These are phyloP conservation scores for Alligator mississippiensis DNA, from an alignment of 2,113 vertebrate genomes.

Conservation along the genomic window DNA sequence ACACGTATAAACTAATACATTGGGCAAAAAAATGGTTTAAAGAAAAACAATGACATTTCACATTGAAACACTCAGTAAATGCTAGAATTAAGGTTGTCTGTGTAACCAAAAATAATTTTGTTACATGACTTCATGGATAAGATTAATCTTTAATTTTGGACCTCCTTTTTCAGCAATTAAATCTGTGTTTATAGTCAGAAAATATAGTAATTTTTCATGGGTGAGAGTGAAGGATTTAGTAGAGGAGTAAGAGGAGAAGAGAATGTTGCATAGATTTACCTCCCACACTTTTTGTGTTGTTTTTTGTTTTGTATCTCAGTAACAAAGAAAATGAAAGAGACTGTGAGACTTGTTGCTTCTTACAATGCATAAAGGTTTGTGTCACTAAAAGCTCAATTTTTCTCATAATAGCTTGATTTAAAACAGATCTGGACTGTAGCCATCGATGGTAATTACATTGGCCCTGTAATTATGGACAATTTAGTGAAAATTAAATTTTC, in stretches of 20 bases:
- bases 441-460: not conserved
- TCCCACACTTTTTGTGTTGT: not conserved
- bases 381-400: conserved; percentile 1
- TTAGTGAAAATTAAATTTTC: conserved; percentile 13
- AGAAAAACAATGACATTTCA: not conserved
- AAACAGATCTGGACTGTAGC: not conserved
- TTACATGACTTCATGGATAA: too few relatives aligned
- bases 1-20: not conserved
- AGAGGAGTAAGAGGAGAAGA: not conserved
- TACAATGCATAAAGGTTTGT: not conserved
- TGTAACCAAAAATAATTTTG: too few relatives aligned
- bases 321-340: not conserved
- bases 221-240: not conserved
- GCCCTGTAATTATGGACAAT: conserved; percentile 29
- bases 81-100: not conserved
- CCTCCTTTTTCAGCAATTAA: too few relatives aligned
- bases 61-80: not conserved
- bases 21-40: not conserved
- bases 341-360: not conserved
- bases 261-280: not conserved
- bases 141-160: too few relatives aligned
- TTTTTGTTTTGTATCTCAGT: not conserved
- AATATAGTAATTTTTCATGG: not conserved
- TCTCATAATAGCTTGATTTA: not conserved
- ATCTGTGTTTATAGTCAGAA: too few relatives aligned